Evolutionary conservation across 2,113 vertebrate genomes (phyloP).

Genomic region (Anarhynchus alexandrinus): DNA sequence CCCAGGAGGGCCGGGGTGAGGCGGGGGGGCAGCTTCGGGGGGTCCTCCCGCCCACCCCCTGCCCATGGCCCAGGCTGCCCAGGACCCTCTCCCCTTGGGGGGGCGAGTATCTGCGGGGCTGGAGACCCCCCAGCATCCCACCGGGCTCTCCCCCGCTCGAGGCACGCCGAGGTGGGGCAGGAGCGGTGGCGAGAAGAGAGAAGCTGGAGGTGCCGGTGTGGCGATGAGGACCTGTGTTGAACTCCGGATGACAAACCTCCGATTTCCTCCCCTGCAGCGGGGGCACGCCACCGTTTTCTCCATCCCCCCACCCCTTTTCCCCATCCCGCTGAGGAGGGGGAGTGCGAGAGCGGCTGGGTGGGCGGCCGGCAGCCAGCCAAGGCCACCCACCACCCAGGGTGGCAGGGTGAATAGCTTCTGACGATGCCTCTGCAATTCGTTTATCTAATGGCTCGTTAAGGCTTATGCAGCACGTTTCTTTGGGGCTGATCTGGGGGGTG

Average conservation of each 20-base stretch:
- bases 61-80: background rate
- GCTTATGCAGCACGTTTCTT: background rate
- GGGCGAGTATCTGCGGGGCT: background rate
- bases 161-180: background rate
- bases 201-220: background rate
- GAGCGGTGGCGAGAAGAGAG: rapidly evolving
- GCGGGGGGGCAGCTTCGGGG: background rate
- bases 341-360: background rate
- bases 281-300: rapidly evolving
- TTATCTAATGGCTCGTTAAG: background rate
- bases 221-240: rapidly evolving
- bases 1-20: background rate
- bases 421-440: rapidly evolving
- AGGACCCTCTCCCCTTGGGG: rapidly evolving
- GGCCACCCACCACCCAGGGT: background rate
- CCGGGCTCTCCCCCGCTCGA: background rate
- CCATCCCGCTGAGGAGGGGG: background rate
- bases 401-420: background rate
- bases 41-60: background rate
- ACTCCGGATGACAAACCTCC: background rate
- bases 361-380: background rate
- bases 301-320: too few species aligned
- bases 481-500: background rate
- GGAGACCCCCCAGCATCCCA: background rate
- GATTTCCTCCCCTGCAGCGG: background rate